Conservation (phyloP, 2,888 invertebrate species). For the Andricus curvator region DNA sequence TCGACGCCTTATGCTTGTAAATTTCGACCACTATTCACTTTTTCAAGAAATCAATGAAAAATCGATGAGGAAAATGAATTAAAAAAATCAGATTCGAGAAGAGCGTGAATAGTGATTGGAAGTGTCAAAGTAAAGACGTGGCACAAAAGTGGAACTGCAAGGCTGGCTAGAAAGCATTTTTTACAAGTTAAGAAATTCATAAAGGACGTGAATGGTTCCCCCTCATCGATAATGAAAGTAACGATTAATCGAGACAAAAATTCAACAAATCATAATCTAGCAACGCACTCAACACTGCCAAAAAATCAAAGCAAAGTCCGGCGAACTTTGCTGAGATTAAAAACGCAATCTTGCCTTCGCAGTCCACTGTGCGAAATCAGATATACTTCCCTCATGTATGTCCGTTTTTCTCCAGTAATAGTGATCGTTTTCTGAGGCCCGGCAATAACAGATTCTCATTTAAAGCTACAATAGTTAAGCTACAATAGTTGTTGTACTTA, state of each 20-base stretch:
- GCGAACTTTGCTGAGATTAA: conserved; percentile 17
- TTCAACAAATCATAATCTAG: neutral
- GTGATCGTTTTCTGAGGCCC: conserved; percentile 67
- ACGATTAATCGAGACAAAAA: neutral
- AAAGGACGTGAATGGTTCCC: conserved; percentile 23
- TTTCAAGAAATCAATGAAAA: neutral
- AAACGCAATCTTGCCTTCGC: conserved; percentile 31
- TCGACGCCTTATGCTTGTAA: neutral
- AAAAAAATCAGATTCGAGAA: neutral
- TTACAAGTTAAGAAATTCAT: conserved; percentile 3
- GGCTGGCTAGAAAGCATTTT: conserved; percentile 31
- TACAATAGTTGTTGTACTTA: conserved; percentile 78
- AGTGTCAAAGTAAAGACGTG: neutral
- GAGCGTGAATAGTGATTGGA: conserved; percentile 6
- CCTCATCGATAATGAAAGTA: conserved; percentile 39
- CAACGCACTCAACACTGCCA: conserved; percentile 31
- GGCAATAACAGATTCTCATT: conserved; percentile 73
- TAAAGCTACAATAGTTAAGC: conserved; percentile 62
- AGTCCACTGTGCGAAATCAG: conserved; percentile 25
- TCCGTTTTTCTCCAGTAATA: conserved; percentile 36
- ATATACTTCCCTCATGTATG: conserved; percentile 28
- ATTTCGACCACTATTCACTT: conserved; percentile 5
- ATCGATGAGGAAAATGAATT: neutral
- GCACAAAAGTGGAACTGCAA: conserved; percentile 30
- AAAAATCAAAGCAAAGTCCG: conserved; percentile 11